Conservation (phyloP, 2,888 invertebrate species). For the Galerucella pusilla region DNA sequence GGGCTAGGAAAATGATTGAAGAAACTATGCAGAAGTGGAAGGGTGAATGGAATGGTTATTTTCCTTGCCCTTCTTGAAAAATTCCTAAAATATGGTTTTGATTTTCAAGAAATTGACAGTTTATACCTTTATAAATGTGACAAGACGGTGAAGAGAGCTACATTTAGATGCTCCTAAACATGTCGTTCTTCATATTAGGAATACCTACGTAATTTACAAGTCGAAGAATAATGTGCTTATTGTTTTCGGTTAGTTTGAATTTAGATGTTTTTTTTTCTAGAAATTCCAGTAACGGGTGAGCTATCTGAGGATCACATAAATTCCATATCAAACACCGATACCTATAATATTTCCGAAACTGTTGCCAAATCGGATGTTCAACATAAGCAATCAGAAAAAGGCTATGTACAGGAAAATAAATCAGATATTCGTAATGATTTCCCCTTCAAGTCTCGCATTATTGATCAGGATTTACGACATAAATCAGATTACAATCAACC, state of each 20-base stretch:
- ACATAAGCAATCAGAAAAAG: neutral
- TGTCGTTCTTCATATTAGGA: too few relatives aligned
- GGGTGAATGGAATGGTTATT: too few relatives aligned
- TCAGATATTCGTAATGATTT: slow-evolving; percentile 5
- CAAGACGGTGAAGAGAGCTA: too few relatives aligned
- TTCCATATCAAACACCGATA: neutral
- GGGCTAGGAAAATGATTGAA: too few relatives aligned
- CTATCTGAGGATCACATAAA: neutral
- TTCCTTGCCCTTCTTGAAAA: too few relatives aligned
- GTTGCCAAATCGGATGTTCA: neutral
- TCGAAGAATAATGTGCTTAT: neutral
- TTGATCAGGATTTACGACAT: neutral
- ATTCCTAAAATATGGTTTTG: too few relatives aligned
- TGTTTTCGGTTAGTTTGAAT: too few relatives aligned
- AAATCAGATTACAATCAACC: neutral
- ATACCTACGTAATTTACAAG: too few relatives aligned
- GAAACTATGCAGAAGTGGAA: too few relatives aligned
- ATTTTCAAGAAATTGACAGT: too few relatives aligned
- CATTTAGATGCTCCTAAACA: too few relatives aligned
- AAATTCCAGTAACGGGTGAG: neutral
- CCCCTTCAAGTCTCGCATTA: slow-evolving; percentile 1
- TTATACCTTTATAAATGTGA: too few relatives aligned
- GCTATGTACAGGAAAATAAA: neutral
- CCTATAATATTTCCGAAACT: neutral
- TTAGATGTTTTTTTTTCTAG: neutral